Evolutionary conservation across 1,140 invertebrate genomes (phyloP).

Genomic region (Aricia agestis): DNA sequence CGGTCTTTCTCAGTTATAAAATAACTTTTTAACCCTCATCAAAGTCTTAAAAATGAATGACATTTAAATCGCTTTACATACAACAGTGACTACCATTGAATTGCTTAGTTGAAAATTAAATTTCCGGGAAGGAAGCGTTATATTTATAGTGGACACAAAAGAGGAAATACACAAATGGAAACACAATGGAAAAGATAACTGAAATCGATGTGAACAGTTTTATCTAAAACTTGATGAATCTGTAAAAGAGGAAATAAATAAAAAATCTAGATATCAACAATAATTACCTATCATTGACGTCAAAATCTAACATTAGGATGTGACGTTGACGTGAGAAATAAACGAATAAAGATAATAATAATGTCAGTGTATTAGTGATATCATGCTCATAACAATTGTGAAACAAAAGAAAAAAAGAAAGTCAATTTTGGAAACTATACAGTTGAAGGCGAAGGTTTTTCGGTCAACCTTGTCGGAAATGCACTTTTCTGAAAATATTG

Average conservation of each 20-base stretch:
- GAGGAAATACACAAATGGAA: not conserved
- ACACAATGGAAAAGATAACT: not conserved
- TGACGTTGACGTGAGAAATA: not conserved
- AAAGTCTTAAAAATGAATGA: not conserved
- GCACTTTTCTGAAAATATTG: conserved; percentile 17
- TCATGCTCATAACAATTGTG: too few relatives aligned
- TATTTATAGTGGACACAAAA: conserved; percentile 1
- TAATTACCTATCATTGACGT: not conserved
- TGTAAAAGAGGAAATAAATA: not conserved
- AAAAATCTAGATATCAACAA: not conserved
- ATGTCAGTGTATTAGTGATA: too few relatives aligned
- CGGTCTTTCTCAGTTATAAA: too few relatives aligned
- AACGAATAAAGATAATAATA: too few relatives aligned
- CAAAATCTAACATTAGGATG: not conserved
- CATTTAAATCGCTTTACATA: not conserved
- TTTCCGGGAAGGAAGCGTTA: not conserved
- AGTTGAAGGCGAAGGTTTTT: conserved; percentile 19
- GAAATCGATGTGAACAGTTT: not conserved
- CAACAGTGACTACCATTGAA: not conserved
- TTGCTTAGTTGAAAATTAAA: not conserved
- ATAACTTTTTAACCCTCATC: not conserved
- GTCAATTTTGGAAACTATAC: not conserved
- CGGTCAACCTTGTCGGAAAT: conserved; percentile 20
- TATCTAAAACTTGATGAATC: not conserved
- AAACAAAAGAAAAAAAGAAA: not conserved